Evolutionary conservation across 2,797 vertebrate species (phyloP).

Genomic region (Melanogrammus aeglefinus): DNA sequence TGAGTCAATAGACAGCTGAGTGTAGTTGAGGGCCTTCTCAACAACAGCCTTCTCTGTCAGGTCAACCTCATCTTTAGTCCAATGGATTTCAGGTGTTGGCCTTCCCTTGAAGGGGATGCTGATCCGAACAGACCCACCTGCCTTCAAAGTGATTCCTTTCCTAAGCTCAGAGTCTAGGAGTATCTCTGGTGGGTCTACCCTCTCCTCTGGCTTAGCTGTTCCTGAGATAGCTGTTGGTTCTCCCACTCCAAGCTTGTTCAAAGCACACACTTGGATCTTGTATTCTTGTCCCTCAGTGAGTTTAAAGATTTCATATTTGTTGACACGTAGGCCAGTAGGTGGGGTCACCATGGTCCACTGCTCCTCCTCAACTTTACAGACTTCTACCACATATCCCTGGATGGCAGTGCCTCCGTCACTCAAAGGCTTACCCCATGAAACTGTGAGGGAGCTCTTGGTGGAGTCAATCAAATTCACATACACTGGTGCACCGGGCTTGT

Average conservation of each 20-base stretch:
- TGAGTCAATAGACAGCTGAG: conserved; percentile 92
- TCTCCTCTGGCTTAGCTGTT: conserved; percentile 91
- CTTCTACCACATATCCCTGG: conserved; percentile 92
- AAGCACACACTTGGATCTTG: conserved; percentile 90
- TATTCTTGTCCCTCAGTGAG: conserved; percentile 93
- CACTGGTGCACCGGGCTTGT: conserved; percentile 91
- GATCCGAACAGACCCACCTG: conserved; percentile 90
- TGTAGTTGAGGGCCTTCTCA: conserved; percentile 86
- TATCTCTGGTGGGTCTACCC: conserved; percentile 88
- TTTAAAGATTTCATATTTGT: conserved; percentile 92
- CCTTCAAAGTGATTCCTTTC: conserved; percentile 90
- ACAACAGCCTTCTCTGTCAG: conserved; percentile 86
- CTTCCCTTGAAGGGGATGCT: conserved; percentile 93
- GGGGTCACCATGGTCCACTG: conserved; percentile 95
- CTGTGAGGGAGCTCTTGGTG: conserved; percentile 83
- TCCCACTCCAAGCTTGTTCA: conserved; percentile 95
- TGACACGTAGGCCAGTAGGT: conserved; percentile 86
- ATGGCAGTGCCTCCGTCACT: conserved; percentile 91
- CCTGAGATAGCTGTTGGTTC: conserved; percentile 86
- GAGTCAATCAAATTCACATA: conserved; percentile 87
- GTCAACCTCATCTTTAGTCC: conserved; percentile 91
- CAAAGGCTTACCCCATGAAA: conserved; percentile 93
- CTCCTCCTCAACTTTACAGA: conserved; percentile 94
- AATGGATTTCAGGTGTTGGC: conserved; percentile 88
- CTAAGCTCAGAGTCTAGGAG: conserved; percentile 93